A percentile compares a stretch with the other conserved stretches of the same genome.
These are phyloP conservation scores for Acanthaster planci DNA, from an alignment of 35 echinoderm and acorn worm species.

Conservation along the genomic window DNA sequence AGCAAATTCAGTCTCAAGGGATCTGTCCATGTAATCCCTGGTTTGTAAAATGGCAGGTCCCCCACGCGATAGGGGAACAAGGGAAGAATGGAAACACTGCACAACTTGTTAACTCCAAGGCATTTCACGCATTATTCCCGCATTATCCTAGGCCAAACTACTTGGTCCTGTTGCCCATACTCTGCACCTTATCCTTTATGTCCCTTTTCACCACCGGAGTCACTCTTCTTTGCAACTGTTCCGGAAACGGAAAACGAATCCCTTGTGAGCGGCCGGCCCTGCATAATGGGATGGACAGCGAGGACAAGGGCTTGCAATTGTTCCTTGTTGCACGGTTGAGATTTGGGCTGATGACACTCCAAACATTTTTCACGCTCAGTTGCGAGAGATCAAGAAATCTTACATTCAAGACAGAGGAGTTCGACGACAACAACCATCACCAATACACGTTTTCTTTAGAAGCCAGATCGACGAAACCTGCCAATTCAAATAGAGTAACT, in stretches of 20 bases:
- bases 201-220: background rate
- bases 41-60: too few relatives aligned
- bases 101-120: background rate
- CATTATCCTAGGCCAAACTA: constrained; percentile 2
- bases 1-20: too few relatives aligned
- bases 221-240: constrained; percentile 29
- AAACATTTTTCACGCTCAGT: constrained; percentile 3
- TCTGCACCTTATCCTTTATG: background rate
- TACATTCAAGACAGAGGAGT: background rate
- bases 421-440: too few relatives aligned
- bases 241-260: constrained; percentile 19
- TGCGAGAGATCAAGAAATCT: constrained; percentile 1
- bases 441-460: too few relatives aligned
- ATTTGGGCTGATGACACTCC: constrained; percentile 5
- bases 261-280: background rate
- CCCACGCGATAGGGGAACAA: background rate
- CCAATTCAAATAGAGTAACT: too few relatives aligned
- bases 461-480: too few relatives aligned
- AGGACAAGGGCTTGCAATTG: constrained; percentile 9
- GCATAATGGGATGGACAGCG: background rate
- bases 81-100: background rate
- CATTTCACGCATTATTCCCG: constrained; percentile 17
- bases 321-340: background rate
- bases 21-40: too few relatives aligned
- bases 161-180: constrained; percentile 3